These are phyloP conservation scores for Aquatica leii DNA, from an alignment of 2,888 invertebrate species.

Conservation along the genomic window DNA sequence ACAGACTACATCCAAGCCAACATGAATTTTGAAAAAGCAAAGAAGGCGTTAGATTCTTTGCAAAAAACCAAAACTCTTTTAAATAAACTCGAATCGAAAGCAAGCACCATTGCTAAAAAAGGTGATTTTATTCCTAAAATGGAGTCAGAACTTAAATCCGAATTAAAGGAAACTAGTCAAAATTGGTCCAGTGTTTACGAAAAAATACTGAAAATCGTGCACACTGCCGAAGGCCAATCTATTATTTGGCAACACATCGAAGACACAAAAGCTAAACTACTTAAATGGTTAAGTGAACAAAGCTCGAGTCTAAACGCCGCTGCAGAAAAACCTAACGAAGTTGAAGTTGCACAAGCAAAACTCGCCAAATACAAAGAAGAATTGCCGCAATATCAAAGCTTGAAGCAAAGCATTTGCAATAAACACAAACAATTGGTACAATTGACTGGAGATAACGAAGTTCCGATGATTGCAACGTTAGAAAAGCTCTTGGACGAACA, in stretches of 20 bases:
- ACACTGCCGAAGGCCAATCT: constrained; percentile 85
- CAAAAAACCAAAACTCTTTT: constrained; percentile 78
- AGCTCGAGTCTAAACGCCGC: constrained; percentile 80
- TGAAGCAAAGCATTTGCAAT: constrained; percentile 78
- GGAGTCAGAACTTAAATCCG: constrained; percentile 67
- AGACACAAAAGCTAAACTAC: constrained; percentile 82
- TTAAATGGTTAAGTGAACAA: constrained; percentile 85
- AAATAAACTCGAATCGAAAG: constrained; percentile 81
- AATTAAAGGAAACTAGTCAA: constrained; percentile 69
- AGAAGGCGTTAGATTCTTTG: constrained; percentile 77
- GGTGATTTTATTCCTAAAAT: constrained; percentile 74
- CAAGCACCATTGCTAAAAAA: constrained; percentile 74
- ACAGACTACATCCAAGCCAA: constrained; percentile 78
- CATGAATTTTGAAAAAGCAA: constrained; percentile 75
- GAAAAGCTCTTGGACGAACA: constrained; percentile 75
- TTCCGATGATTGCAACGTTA: constrained; percentile 74
- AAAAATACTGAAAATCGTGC: constrained; percentile 75
- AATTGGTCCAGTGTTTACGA: constrained; percentile 78
- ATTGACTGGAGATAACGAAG: constrained; percentile 74
- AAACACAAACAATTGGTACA: constrained; percentile 83
- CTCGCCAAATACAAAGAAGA: constrained; percentile 87
- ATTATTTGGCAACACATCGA: constrained; percentile 95
- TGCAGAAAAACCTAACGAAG: constrained; percentile 79
- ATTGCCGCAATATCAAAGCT: constrained; percentile 77
- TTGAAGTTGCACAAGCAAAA: constrained; percentile 79